Evolutionary conservation across 1,140 invertebrate species (phyloP), one percentile per base, ranked within the genome.

Genomic region (Oppia nitens): DNA sequence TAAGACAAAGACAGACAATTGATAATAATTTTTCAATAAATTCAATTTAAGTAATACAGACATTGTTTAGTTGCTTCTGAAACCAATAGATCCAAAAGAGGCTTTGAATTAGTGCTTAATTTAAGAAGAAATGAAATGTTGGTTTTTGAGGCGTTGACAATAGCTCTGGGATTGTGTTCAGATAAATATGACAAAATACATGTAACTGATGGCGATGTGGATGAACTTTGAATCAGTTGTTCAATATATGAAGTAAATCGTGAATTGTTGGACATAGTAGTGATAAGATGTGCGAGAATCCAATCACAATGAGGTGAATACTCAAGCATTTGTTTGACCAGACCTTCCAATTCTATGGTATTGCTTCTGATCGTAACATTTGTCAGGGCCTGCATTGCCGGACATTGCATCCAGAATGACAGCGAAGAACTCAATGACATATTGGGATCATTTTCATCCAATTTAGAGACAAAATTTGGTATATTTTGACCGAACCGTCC

Each of bases 141-240:
- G 6, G 29, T 45, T 50, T 53, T 59, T 0, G 60, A 61, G 48
- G 27, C 25, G 49, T 61, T 61, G 2, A 53, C 57, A 21, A 61
- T 61, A 9, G 60, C 60, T 49, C 47, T n/a, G 24, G 60, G 60
- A 53, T 61, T 61, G 20, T 61, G 56, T 55, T 61, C 60, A 27
- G 55, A 59, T 24, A 61, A 17, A 48, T 59, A 53, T 23, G 60
- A 61, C 21, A 61, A 29, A 12, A 61, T 61, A 47, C n/a, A 27
- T 17, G 48, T 61, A 6, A 29, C 27, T 9, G 60, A 60, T 23
- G 24, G 9, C 23, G n/a, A 57, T 12, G 47, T 27, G 14, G 60
- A 47, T 47, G 28, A 17, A 24, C 57, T 47, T 4, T 58, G 28
- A 11, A 61, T 29, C 24, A 61, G 40, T 17, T 17, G 24, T 26